Evolutionary conservation across 37 sponge, comb jelly and placozoan species (phyloP), one percentile per base, ranked within the genome.

Genomic region (Chondrilla cf. caribensis): DNA sequence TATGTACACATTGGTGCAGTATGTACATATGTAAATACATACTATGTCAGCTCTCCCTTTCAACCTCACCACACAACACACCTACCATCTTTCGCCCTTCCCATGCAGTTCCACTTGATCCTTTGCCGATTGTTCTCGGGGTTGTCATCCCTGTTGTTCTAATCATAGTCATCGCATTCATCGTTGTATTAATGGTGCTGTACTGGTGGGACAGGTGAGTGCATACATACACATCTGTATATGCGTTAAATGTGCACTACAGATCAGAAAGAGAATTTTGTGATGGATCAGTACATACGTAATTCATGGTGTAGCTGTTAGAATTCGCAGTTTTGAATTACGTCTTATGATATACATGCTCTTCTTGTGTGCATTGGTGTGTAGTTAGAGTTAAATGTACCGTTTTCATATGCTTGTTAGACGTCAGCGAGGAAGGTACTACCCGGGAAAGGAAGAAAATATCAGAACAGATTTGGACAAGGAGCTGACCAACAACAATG

Each of bases 371-470:
- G n/a, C n/a, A n/a, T n/a, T n/a, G n/a, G n/a, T n/a, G n/a, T n/a
- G n/a, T n/a, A n/a, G n/a, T n/a, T n/a, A n/a, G n/a, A n/a, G n/a
- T n/a, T n/a, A n/a, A n/a, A n/a, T n/a, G n/a, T n/a, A n/a, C n/a
- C n/a, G n/a, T n/a, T n/a, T n/a, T n/a, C n/a, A n/a, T n/a, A n/a
- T n/a, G n/a, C n/a, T n/a, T n/a, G n/a, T n/a, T n/a, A 73, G 76
- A 39, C 76, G 76, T 2, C 41, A 43, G 18, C 76, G 76, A 9
- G 76, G 76, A 2, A 40, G 43, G 7, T 73, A 73, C 43, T 73
- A 11, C 44, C 76, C 76, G 9, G 42, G 76, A 11, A 73, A 73
- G 44, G 76, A 5, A 24, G 76, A 73, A 15, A 38, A 39, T 32
- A 40, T 1, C 25, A 73, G 18, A 39, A 37, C 36, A 2, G 22